phyloP scores from a whole-genome alignment of 2,113 vertebrate genomes.

The pig (Sus scrofa) region DNA sequence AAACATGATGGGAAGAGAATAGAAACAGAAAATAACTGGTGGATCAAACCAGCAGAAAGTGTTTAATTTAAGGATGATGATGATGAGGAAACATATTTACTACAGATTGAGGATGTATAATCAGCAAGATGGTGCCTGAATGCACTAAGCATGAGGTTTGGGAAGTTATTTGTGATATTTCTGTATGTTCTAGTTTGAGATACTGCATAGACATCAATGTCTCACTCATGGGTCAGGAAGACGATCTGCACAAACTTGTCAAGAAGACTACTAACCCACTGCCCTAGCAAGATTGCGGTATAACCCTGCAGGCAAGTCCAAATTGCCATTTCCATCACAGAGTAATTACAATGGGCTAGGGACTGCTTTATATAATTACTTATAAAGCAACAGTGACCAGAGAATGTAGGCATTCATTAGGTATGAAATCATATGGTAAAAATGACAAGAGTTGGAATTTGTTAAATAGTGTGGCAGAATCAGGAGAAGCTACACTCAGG shows the following conservation, averaged over 20 bases:
- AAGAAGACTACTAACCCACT: not conserved
- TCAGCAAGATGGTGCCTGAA: not conserved
- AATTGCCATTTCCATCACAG: not conserved
- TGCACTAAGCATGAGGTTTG: not conserved
- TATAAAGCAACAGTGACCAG: constrained; percentile 7
- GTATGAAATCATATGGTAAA: not conserved
- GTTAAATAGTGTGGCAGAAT: not conserved
- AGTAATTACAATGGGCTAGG: not conserved
- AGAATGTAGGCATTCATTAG: constrained; percentile 19
- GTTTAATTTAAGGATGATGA: not conserved
- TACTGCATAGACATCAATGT: not conserved
- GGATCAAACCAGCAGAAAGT: not conserved
- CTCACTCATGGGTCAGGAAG: not conserved
- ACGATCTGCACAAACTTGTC: not conserved
- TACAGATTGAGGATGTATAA: not conserved
- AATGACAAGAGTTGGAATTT: constrained; percentile 22
- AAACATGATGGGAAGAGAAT: not conserved
- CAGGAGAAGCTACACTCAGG: not conserved
- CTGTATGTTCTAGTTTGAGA: not conserved
- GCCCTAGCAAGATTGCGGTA: not conserved
- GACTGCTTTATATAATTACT: not conserved
- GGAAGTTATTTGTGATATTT: not conserved
- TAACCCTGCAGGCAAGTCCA: not conserved
- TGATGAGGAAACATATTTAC: not conserved
- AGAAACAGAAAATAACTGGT: not conserved